Evolutionary conservation across 1,140 invertebrate genomes (phyloP).

Genomic region (Copidosoma floridanum): DNA sequence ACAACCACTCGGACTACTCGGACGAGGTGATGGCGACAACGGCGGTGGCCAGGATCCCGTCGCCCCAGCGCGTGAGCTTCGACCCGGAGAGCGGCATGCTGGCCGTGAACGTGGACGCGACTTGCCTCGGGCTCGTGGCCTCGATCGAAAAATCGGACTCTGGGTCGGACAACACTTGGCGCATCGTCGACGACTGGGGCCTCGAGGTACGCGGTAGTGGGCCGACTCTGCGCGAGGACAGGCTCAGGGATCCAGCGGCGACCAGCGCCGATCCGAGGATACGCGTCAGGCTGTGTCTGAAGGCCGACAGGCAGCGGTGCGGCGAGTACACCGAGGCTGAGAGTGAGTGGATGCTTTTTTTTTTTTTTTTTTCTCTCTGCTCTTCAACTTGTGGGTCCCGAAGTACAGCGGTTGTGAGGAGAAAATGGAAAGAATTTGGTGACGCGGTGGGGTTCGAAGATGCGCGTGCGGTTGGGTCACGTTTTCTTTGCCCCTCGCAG

Average conservation of each 20-base stretch:
- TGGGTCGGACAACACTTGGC: conserved; percentile 62
- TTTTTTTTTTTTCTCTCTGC: not conserved
- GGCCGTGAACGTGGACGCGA: conserved; percentile 73
- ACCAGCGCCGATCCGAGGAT: conserved; percentile 63
- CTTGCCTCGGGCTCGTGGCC: conserved; percentile 71
- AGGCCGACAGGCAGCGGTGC: conserved; percentile 75
- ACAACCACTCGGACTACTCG: conserved; percentile 81
- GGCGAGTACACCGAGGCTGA: conserved; percentile 79
- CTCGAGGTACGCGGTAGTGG: conserved; percentile 67
- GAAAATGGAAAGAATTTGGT: no score
- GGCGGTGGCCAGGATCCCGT: conserved; percentile 78
- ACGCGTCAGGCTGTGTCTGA: conserved; percentile 74
- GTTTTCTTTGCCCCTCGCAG: no score
- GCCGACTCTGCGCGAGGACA: conserved; percentile 67
- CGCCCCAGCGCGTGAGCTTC: conserved; percentile 76
- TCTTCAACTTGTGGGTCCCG: not conserved
- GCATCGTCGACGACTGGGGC: conserved; percentile 67
- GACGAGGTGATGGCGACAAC: conserved; percentile 76
- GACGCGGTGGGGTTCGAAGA: no score
- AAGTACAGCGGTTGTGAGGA: not conserved
- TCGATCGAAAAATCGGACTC: conserved; percentile 68
- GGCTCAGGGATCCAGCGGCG: conserved; percentile 60
- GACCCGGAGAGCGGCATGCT: conserved; percentile 73
- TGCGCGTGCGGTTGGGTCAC: no score
- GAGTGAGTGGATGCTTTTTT: conserved; percentile 61